Base-by-base conservation (phyloP, 2,113 vertebrate genomes). In the Clarias magur region DNA sequence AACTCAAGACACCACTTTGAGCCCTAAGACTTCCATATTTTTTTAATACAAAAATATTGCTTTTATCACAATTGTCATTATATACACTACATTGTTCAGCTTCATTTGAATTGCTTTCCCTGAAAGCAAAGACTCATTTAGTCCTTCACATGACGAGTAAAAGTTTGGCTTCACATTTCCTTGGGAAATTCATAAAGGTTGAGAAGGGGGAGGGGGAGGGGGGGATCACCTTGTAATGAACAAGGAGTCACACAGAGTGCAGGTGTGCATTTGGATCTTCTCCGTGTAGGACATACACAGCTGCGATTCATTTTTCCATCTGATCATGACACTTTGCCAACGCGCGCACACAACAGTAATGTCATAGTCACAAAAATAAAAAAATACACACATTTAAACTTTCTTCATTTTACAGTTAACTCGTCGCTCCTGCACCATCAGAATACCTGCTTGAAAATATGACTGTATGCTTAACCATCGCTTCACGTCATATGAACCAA, bases 121-220 rank as follows among this genome's bases (percentile, higher is more conserved):
- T 96, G 97, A 97, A 97, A 97, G 97, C 96, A 95, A 95, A 95
- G 93, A 94, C 87, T 94, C 90, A 91, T 96, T 92, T 70, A 38
- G 85, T 86, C 95, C 94, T 95, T 94, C 90, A 92, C 93, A 91
- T 78, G 91, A 93, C 91, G 90, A 87, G 62, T 87, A 84, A 73
- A 86, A 90, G 63, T 63, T 75, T 73, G 82, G 85, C 48, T 83
- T 88, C 57, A 89, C 86, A 91, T 92, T 93, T 93, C 92, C 91
- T 89, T 92, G 85, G 91, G 92, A 93, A 93, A 93, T 88, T 87
- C 48, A 68, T 87, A 82, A 48, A 48, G 38, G 68, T 72, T 73
- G 38, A 83, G 57, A 53, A 56, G 83, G 75, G 38, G 38, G 38
- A 4, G 4, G 42, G 42, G 42, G 42, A 6, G 42, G 42, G 42